Conservation (phyloP, 1,140 invertebrate genomes). For the Drosophila bifasciata region DNA sequence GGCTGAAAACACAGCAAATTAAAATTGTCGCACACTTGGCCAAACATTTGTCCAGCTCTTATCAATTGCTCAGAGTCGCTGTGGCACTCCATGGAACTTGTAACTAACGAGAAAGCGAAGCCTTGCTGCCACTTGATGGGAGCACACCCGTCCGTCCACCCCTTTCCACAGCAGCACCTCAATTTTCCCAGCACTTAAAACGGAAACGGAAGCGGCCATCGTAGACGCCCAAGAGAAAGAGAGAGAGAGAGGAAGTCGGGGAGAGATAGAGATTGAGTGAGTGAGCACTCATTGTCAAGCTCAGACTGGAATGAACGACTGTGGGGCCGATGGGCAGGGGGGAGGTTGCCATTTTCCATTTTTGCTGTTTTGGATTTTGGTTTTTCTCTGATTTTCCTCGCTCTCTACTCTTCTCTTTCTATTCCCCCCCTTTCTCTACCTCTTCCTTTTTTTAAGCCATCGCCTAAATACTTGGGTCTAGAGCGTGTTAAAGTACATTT, state of each 20-base stretch:
- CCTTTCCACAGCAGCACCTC: constrained; percentile 34
- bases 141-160: constrained; percentile 38
- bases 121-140: constrained; percentile 60
- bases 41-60: constrained; percentile 76
- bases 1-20: constrained; percentile 58
- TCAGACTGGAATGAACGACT: constrained; percentile 41
- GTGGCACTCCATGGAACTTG: constrained; percentile 41
- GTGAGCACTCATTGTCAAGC: constrained; percentile 75
- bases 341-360: constrained; percentile 25
- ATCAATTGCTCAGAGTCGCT: constrained; percentile 52
- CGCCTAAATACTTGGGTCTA: constrained; percentile 72
- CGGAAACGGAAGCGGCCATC: constrained; percentile 68
- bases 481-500: constrained; percentile 82
- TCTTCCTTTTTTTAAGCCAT: constrained; percentile 49
- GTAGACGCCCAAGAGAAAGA: not conserved
- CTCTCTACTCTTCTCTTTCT: too few species aligned
- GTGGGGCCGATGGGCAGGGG: not conserved
- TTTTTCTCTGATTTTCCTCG: constrained; percentile 21
- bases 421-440: not conserved
- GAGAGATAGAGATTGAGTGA: not conserved
- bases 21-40: constrained; percentile 70
- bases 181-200: constrained; percentile 58
- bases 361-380: constrained; percentile 41
- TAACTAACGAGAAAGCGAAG: constrained; percentile 59
- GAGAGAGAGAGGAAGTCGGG: too few species aligned